A percentile compares a stretch with the other conserved stretches of the same genome.
These are phyloP conservation scores for Spilosoma lubricipeda DNA, from an alignment of 2,888 invertebrate genomes.

Conservation along the genomic window DNA sequence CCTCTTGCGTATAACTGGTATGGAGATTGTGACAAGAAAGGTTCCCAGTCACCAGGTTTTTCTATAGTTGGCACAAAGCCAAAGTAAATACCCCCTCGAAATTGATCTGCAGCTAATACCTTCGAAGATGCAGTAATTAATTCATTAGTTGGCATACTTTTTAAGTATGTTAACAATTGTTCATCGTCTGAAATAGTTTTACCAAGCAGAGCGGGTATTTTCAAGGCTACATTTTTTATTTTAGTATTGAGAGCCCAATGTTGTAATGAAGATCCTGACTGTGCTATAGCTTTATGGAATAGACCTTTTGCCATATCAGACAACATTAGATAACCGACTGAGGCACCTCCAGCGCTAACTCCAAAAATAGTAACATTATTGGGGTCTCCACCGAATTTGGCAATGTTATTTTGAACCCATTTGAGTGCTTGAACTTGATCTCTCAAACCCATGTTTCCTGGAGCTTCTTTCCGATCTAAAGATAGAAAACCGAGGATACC, in stretches of 20 bases:
- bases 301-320: slow-evolving; percentile 80
- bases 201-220: slow-evolving; percentile 65
- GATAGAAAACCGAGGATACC: slow-evolving; percentile 79
- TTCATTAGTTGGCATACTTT: slow-evolving; percentile 64
- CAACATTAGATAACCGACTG: slow-evolving; percentile 77
- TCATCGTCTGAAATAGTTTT: slow-evolving; percentile 55
- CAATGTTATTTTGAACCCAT: slow-evolving; percentile 83
- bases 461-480: slow-evolving; percentile 74
- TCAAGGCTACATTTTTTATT: slow-evolving; percentile 63
- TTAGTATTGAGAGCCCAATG: slow-evolving; percentile 79
- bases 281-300: slow-evolving; percentile 84
- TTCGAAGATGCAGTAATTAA: slow-evolving; percentile 66
- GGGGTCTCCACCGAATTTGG: slow-evolving; percentile 80
- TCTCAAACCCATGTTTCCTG: slow-evolving; percentile 82
- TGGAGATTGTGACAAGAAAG: slow-evolving; percentile 77
- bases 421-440: slow-evolving; percentile 84
- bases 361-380: slow-evolving; percentile 84
- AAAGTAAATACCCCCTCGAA: slow-evolving; percentile 75
- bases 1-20: slow-evolving; percentile 72
- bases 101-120: slow-evolving; percentile 55
- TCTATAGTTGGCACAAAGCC: slow-evolving; percentile 83
- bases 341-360: slow-evolving; percentile 83
- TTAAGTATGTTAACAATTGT: slow-evolving; percentile 68
- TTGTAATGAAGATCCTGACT: slow-evolving; percentile 82
- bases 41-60: slow-evolving; percentile 72